A percentile compares a stretch with the other conserved stretches of the same genome.
These are phyloP conservation scores for Lycophotia porphyrea DNA, from an alignment of 2,888 invertebrate genomes.

Conservation along the genomic window DNA sequence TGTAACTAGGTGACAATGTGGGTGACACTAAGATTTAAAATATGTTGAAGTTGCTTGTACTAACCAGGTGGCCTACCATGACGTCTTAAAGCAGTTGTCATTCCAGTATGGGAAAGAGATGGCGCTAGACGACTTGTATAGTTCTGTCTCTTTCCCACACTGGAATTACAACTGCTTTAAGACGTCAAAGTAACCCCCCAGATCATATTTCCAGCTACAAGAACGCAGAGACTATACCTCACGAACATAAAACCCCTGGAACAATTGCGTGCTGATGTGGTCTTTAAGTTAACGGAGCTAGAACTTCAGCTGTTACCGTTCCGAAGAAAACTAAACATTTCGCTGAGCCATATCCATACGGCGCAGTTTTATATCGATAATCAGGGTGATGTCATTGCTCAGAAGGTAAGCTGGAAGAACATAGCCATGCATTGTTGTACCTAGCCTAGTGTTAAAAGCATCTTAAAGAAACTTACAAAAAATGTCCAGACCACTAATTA, in stretches of 20 bases:
- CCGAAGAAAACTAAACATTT: conserved; percentile 93
- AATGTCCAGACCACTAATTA: not conserved
- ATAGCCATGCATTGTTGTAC: not conserved
- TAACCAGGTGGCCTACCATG: no score
- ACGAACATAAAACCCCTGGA: conserved; percentile 93
- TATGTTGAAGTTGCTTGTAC: not conserved
- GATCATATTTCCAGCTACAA: conserved; percentile 83
- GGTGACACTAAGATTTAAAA: not conserved
- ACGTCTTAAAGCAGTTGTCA: no score
- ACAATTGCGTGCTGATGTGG: conserved; percentile 92
- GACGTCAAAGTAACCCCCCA: no score
- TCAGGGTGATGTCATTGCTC: conserved; percentile 93
- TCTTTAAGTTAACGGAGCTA: conserved; percentile 94
- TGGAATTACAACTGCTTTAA: no score
- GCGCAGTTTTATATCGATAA: conserved; percentile 94
- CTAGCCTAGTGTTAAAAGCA: not conserved
- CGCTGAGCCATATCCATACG: conserved; percentile 93
- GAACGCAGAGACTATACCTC: conserved; percentile 92
- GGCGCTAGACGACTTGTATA: no score
- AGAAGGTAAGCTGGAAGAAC: conserved; percentile 87
- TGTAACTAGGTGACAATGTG: not conserved
- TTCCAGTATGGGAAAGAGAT: no score
- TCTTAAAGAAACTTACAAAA: not conserved
- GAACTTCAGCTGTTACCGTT: conserved; percentile 94
- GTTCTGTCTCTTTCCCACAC: no score